Evolutionary conservation across 2,797 vertebrate genomes (phyloP).

Genomic region (Hipposideros larvatus): DNA sequence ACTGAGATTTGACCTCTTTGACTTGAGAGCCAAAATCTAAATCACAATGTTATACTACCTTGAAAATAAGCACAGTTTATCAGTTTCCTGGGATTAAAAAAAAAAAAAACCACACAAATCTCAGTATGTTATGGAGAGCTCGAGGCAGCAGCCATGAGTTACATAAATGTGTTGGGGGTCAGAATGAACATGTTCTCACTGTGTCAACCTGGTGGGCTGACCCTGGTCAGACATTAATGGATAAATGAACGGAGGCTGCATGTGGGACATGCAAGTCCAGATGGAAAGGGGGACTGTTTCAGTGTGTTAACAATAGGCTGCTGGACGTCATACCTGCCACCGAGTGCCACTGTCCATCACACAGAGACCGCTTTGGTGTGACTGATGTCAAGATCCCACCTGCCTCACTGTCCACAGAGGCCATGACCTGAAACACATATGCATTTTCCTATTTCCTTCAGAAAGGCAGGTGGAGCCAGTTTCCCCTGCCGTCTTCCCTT

Average conservation of each 20-base stretch:
- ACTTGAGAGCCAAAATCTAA: constrained; percentile 46
- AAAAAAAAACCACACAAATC: not conserved
- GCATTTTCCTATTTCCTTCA: constrained; percentile 23
- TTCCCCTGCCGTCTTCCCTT: not conserved
- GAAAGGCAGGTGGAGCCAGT: not conserved
- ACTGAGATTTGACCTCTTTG: not conserved
- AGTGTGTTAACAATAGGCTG: not conserved
- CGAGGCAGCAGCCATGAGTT: not conserved
- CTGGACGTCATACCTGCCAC: constrained; percentile 90
- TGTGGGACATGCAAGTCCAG: not conserved
- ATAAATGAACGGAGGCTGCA: not conserved
- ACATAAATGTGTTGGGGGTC: not conserved
- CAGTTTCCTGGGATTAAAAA: not conserved
- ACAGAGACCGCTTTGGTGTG: constrained; percentile 90
- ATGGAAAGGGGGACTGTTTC: not conserved
- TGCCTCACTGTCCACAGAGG: constrained; percentile 90
- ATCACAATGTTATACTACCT: not conserved
- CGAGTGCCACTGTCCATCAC: constrained; percentile 93
- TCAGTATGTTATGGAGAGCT: not conserved
- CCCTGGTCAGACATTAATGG: rapidly evolving
- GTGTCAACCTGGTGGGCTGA: not conserved
- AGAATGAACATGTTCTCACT: not conserved
- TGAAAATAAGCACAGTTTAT: not conserved
- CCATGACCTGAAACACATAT: constrained; percentile 90
- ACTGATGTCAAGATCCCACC: constrained; percentile 91